Percentiles rank a stretch among this genome's conserved stretches.
Evolutionary conservation across 2,113 vertebrate species (phyloP).

Genomic region (Cynoglossus semilaevis): DNA sequence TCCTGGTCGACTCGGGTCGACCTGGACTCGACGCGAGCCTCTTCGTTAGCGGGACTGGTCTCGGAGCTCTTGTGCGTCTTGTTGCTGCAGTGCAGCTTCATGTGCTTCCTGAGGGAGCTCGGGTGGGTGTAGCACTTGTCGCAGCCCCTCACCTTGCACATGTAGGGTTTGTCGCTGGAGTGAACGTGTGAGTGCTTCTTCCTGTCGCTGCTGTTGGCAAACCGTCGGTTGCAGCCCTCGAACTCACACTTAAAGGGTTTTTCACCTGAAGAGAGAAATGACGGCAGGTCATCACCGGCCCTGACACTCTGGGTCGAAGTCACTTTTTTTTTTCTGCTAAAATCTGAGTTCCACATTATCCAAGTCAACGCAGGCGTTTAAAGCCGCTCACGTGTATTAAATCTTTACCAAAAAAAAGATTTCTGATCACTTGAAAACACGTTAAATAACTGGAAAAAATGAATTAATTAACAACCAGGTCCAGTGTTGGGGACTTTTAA

Average conservation of each 20-base stretch:
- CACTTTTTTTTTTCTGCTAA: no score
- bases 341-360: no score
- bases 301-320: no score
- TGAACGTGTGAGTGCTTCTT: slow-evolving; percentile 75
- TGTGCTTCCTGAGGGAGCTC: slow-evolving; percentile 74
- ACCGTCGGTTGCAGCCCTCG: slow-evolving; percentile 74
- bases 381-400: no score
- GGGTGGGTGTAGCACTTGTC: slow-evolving; percentile 73
- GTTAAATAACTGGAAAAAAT: no score
- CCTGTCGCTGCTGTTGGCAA: slow-evolving; percentile 76
- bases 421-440: no score
- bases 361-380: no score
- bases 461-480: no score
- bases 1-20: slow-evolving; percentile 60
- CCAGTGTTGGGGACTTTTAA: no score
- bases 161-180: slow-evolving; percentile 72
- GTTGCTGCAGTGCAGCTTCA: slow-evolving; percentile 72
- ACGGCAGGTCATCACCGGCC: slow-evolving; percentile 63
- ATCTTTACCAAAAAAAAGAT: no score
- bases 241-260: slow-evolving; percentile 80
- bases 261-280: slow-evolving; percentile 75
- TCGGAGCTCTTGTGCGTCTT: slow-evolving; percentile 59
- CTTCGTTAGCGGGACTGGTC: slow-evolving; percentile 47
- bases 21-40: slow-evolving; percentile 52
- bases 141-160: slow-evolving; percentile 70